Conservation (phyloP, 2,888 invertebrate species). For the Camptogramma bilineatum region DNA sequence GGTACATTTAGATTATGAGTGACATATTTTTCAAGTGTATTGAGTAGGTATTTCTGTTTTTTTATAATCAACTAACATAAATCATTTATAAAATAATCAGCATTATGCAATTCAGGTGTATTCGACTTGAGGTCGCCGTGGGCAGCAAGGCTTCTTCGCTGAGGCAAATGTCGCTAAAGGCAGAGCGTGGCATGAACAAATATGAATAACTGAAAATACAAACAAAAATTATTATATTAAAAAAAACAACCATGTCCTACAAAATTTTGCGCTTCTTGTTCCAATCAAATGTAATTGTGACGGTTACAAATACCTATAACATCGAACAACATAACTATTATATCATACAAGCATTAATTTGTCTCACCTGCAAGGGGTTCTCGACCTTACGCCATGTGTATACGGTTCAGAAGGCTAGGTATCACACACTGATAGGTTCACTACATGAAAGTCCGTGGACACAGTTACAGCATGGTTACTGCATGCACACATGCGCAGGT, state of each 20-base stretch:
- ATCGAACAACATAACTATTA: neutral
- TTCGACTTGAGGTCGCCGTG: neutral
- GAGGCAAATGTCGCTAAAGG: constrained; percentile 13
- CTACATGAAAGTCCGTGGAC: constrained; percentile 39
- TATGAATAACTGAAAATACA: constrained; percentile 14
- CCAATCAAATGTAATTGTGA: neutral
- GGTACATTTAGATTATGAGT: too few species aligned
- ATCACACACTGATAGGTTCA: constrained; percentile 33
- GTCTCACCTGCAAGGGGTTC: constrained; percentile 23
- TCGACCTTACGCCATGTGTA: constrained; percentile 3
- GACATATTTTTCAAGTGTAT: too few species aligned
- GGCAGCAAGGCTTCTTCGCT: neutral
- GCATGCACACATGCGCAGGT: constrained; percentile 42
- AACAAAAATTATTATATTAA: neutral
- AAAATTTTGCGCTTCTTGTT: neutral
- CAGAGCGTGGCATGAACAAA: constrained; percentile 14
- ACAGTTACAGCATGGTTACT: constrained; percentile 30
- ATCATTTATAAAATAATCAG: neutral
- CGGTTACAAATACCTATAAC: neutral
- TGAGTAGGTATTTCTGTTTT: too few species aligned
- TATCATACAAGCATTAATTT: neutral
- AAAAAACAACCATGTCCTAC: neutral
- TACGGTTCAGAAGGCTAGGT: constrained; percentile 21
- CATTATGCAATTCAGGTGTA: neutral
- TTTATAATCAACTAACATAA: too few species aligned